Conservation (phyloP, 2,888 invertebrate genomes). For the Oscheius onirici region DNA sequence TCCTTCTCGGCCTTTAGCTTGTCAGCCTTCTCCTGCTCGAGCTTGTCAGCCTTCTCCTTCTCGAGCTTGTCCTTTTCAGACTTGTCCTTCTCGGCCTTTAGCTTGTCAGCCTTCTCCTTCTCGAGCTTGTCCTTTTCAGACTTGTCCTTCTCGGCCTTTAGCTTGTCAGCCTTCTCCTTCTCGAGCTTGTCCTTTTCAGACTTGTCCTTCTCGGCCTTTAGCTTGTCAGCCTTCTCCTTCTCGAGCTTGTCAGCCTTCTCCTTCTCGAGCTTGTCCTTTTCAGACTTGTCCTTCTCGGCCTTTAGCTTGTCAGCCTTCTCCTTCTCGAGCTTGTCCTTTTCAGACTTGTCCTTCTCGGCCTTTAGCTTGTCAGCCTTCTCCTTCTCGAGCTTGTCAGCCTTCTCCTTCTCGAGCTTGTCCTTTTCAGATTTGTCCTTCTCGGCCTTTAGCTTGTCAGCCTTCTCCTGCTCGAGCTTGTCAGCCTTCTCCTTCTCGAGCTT, state of each 20-base stretch:
- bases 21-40: background rate
- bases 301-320: background rate
- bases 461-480: background rate
- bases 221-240: background rate
- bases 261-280: background rate
- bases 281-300: background rate
- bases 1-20: background rate
- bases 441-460: background rate
- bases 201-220: background rate
- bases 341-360: background rate
- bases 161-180: background rate
- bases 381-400: slow-evolving; percentile 6
- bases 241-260: background rate
- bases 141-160: background rate
- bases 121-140: background rate
- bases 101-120: background rate
- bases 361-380: background rate
- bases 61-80: background rate
- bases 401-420: background rate
- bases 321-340: background rate
- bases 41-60: background rate
- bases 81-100: background rate
- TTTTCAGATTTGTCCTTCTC: background rate
- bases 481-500: background rate
- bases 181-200: background rate